A percentile compares a stretch with the other conserved stretches of the same genome.
Evolutionary conservation across 2,113 vertebrate genomes (phyloP).

Genomic region (Sylvia atricapilla): DNA sequence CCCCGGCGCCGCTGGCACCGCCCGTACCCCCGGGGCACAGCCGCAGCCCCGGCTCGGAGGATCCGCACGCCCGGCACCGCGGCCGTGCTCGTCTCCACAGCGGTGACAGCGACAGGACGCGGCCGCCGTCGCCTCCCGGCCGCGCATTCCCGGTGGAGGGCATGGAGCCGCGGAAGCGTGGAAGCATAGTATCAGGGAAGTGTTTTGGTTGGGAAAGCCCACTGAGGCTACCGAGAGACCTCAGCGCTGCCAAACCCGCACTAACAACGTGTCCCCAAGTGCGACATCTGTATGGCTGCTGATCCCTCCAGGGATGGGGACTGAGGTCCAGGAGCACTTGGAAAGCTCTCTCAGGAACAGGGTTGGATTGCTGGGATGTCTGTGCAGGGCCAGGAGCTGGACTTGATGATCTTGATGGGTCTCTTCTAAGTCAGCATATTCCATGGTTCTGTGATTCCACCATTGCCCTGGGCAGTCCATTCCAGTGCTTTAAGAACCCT

Average conservation of each 20-base stretch:
- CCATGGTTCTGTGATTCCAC: neutral
- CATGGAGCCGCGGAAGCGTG: accelerated
- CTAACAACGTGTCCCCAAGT: too few species aligned
- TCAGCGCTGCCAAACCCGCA: neutral
- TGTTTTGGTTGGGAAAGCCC: neutral
- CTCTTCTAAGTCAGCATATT: neutral
- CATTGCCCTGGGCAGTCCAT: neutral
- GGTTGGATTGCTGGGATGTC: neutral
- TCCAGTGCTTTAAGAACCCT: neutral
- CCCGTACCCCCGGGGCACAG: accelerated
- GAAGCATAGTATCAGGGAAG: too few species aligned
- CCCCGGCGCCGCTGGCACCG: accelerated
- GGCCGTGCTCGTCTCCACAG: neutral
- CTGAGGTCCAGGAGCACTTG: neutral
- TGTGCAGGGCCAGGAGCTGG: neutral
- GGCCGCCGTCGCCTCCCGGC: neutral
- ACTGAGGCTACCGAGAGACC: neutral
- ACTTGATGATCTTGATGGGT: neutral
- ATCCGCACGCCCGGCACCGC: too few species aligned
- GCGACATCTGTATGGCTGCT: neutral
- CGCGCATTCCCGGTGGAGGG: neutral
- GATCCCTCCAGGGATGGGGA: neutral
- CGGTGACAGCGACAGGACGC: neutral
- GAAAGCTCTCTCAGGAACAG: neutral
- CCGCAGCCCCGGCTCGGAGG: neutral